These are phyloP conservation scores for Zaprionus lachaisei DNA, from an alignment of 1,140 invertebrate genomes.

Conservation along the genomic window DNA sequence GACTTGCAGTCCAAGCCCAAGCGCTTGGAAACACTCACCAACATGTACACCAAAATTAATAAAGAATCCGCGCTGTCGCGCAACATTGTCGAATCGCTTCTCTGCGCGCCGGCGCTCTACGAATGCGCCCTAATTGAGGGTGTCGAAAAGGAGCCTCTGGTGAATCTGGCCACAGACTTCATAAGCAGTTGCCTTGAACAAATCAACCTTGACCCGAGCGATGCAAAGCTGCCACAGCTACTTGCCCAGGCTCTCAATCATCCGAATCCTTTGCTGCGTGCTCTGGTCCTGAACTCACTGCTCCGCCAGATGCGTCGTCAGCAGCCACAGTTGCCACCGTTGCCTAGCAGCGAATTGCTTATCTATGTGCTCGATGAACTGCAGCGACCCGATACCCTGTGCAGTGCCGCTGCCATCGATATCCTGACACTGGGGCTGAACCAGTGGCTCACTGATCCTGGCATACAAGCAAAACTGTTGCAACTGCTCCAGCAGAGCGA, in stretches of 20 bases:
- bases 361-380: conserved; percentile 63
- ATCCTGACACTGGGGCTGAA: conserved; percentile 72
- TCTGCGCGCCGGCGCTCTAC: conserved; percentile 84
- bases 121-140: conserved; percentile 74
- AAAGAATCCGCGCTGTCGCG: conserved; percentile 63
- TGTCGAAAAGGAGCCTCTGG: conserved; percentile 32
- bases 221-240: conserved; percentile 72
- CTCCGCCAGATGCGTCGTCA: conserved; percentile 43
- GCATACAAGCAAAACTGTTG: conserved; percentile 57
- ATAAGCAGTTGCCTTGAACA: conserved; percentile 86
- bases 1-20: conserved; percentile 78
- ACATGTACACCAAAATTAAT: conserved; percentile 44
- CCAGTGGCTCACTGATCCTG: conserved; percentile 66
- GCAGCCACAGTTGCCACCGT: not conserved
- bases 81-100: conserved; percentile 62
- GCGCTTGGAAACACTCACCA: conserved; percentile 77
- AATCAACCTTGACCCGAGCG: conserved; percentile 85
- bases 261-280: conserved; percentile 84
- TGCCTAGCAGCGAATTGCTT: conserved; percentile 51
- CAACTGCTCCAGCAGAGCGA: conserved; percentile 54
- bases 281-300: conserved; percentile 86
- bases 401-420: conserved; percentile 51
- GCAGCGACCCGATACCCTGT: conserved; percentile 37
- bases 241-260: conserved; percentile 86
- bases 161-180: conserved; percentile 87